These are phyloP conservation scores for Paradoxurus hermaphroditus DNA, from an alignment of 2,113 vertebrate species.

Conservation along the genomic window DNA sequence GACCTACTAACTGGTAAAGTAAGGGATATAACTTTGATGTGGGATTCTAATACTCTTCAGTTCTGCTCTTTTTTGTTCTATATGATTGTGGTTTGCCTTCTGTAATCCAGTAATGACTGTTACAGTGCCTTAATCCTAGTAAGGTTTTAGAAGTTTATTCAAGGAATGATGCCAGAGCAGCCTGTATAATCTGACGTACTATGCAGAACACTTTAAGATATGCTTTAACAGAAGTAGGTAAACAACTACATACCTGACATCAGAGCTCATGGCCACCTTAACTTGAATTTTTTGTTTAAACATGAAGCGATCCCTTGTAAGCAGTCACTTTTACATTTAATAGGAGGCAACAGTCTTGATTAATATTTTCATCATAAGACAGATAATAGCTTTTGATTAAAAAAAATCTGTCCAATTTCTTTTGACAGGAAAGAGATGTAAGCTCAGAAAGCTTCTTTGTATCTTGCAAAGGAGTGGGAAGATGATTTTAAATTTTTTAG, in stretches of 20 bases:
- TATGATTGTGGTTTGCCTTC: conserved; percentile 20
- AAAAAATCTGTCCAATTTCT: conserved; percentile 13
- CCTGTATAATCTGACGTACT: conserved; percentile 16
- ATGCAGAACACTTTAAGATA: conserved; percentile 40
- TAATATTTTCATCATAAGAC: background rate
- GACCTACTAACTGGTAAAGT: conserved; percentile 6
- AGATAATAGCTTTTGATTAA: background rate
- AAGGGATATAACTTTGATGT: background rate
- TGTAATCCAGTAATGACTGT: background rate
- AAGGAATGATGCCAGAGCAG: conserved; percentile 39
- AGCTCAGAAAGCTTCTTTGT: conserved; percentile 1
- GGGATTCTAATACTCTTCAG: conserved; percentile 2
- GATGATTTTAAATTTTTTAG: background rate
- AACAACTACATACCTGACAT: background rate
- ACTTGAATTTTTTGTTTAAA: background rate
- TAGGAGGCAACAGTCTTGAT: background rate
- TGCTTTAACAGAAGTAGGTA: background rate
- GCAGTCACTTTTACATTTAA: background rate
- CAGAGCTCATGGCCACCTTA: background rate
- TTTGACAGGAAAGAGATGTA: background rate
- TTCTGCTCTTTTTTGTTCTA: conserved; percentile 40
- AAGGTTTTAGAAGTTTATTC: conserved; percentile 25
- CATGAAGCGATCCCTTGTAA: background rate
- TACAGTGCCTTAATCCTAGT: conserved; percentile 62
- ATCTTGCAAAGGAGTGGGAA: background rate